Evolutionary conservation across 2,113 vertebrate genomes (phyloP), one percentile per base, ranked within the genome.

Genomic region (Cromileptes altivelis): DNA sequence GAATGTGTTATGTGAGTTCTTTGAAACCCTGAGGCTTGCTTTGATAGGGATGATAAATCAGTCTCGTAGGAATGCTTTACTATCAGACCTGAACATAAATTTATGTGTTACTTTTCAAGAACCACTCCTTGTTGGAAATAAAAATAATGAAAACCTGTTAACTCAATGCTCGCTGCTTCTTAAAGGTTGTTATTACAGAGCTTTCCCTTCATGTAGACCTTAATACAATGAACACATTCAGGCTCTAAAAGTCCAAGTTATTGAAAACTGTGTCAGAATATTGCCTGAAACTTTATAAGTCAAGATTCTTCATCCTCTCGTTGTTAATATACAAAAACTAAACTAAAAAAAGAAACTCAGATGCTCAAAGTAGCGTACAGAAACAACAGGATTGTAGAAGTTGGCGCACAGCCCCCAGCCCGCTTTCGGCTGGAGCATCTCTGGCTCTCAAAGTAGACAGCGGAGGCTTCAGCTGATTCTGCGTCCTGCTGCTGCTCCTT

Each of bases 21-120:
- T 88, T 86, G 67, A 75, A 93, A 85, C 77, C n/a, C 53, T 3
- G 53, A 89, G 75, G 80, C 85, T 81, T 87, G 55, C 76, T 88
- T 67, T 80, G 81, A 76, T 86, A 62, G 75, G 85, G 53, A 53
- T 67, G 40, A 88, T 93, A 94, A 94, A 95, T 92, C 92, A 92
- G 78, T 86, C 88, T 85, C 4, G 6, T n/a, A 87, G 91, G 88
- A 94, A 93, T 94, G 88, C 61, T 37, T 81, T 40, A 47, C 85
- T 90, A 77, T 88, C 78, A 78, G 76, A 63, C 27, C 57, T 73
- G 71, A 74, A 85, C 80, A 89, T 92, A 88, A 90, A 90, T 88
- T 90, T 65, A 65, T 50, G 49, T 65, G 65, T 70, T 85, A 71
- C 75, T 85, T 80, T 90, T 84, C 65, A 85, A 81, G 63, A 84